Base-by-base conservation (phyloP, 2,797 vertebrate genomes). In the Selene dorsalis region DNA sequence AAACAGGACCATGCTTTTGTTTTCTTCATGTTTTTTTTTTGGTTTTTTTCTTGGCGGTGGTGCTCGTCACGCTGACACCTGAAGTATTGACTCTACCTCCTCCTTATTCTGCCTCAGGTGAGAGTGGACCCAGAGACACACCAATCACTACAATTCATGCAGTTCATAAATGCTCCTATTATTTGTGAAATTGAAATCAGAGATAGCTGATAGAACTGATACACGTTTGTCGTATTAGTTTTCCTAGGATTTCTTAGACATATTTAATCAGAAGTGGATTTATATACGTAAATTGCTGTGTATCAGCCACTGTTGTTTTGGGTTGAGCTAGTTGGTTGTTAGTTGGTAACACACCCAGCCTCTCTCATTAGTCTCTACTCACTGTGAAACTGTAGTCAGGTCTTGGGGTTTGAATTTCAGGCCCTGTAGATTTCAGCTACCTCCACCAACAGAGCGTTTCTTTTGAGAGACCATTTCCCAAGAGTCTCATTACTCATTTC, bases 401-500 rank as follows among this genome's bases (percentile, higher is more conserved):
- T 47, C 26, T 57, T 2, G 1, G 10, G 64, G 47, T 50, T 78
- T 68, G 47, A 60, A 82, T 82, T 76, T 84, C 75, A 69, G 59
- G 43, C 24, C 41, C 11, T n/a, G 4, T 8, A 20, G 1, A 35
- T 70, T 79, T 60, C 20, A 71, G 35, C 43, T 52, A 39, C 28
- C 26, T 13, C 22, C 63, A 38, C 35, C 18, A 22, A 30, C 11
- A 39, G 45, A 4, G 41, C 17, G 6, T 75, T 74, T 53, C 30
- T 43, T 59, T 56, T 52, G 9, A 41, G 59, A 64, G 52, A 67
- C 26, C 9, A 41, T 28, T 69, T 26, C 39, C 63, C n/a, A 57
- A 47, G 66, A 55, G 1, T 6, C 26, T n/a, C 73, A 80, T 85
- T 57, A 78, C 39, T 89, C 63, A 79, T 58, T 56, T 58, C 45